Evolutionary conservation across 2,797 vertebrate species (phyloP).

Genomic region (Myotis planiceps): DNA sequence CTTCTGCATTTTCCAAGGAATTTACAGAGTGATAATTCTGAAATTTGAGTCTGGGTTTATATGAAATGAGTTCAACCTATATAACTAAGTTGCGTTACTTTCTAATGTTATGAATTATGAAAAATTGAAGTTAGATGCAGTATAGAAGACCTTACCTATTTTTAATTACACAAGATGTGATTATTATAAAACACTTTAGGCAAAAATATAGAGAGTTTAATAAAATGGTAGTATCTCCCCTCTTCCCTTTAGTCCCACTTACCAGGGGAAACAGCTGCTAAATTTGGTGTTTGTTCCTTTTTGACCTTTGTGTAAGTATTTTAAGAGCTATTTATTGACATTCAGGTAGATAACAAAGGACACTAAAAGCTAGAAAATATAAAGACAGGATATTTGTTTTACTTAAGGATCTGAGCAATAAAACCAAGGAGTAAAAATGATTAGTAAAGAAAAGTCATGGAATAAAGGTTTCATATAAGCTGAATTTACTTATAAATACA

Average conservation of each 20-base stretch:
- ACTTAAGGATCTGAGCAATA: background rate
- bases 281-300: background rate
- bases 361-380: background rate
- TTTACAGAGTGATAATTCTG: background rate
- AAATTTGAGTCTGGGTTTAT: constrained; percentile 22
- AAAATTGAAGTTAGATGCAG: background rate
- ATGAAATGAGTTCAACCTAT: background rate
- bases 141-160: background rate
- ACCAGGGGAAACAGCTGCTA: background rate
- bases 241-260: background rate
- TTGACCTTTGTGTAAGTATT: background rate
- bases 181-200: background rate
- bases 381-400: background rate
- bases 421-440: background rate
- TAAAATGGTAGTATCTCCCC: background rate
- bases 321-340: background rate
- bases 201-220: background rate
- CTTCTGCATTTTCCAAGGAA: background rate
- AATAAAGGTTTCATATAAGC: background rate
- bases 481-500: background rate
- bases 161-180: background rate
- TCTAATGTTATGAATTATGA: background rate
- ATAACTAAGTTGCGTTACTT: constrained; percentile 14
- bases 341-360: background rate
- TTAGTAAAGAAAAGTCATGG: background rate